Evolutionary conservation across 1,140 invertebrate genomes (phyloP), one percentile per base, ranked within the genome.

Genomic region (Lepeophtheirus salmonis): DNA sequence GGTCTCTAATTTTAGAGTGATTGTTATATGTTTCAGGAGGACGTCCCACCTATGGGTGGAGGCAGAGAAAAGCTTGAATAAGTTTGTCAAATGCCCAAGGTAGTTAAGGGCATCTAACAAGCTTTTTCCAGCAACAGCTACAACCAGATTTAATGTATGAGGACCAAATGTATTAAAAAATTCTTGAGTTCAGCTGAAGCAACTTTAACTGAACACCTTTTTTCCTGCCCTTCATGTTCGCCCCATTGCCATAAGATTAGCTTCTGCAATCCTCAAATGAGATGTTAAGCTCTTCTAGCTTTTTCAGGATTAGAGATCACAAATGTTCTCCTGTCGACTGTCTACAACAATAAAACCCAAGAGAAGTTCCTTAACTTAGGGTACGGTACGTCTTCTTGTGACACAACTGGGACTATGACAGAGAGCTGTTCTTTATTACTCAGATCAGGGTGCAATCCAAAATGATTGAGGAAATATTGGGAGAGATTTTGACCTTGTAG

Each of bases 1-100:
- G 66, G 67, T 22, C 66, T 64, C 50, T 41, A 48, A 52, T 64
- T 67, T 67, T 23, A 66, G 24, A 52, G 60, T 63, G 6, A 65
- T 20, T 18, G 62, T 64, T 4, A 64, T 49, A 52, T 62, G 41
- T 21, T 64, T 21, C 55, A 63, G 64, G 18, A 68, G 52, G 22
- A 68, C 62, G 25, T 63, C 49, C 65, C 65, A 66, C 30, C 65
- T 54, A 21, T 66, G 58, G 50, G 61, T 57, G 13, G 65, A 66
- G 10, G 58, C 50, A 30, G 63, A 64, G 65, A 68, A 66, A 59
- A 65, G 62, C 60, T 62, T 67, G 62, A 54, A 63, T 21, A 66
- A 53, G 58, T 65, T 62, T 10, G 53, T 51, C 3, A 62, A 30
- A n/a, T 23, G 14, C 22, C 60, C 53, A 58, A 56, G 54, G 2